Percentiles rank a stretch among this genome's conserved stretches.
Conservation (phyloP, 2,113 vertebrate species). For the Siniperca knerii region DNA sequence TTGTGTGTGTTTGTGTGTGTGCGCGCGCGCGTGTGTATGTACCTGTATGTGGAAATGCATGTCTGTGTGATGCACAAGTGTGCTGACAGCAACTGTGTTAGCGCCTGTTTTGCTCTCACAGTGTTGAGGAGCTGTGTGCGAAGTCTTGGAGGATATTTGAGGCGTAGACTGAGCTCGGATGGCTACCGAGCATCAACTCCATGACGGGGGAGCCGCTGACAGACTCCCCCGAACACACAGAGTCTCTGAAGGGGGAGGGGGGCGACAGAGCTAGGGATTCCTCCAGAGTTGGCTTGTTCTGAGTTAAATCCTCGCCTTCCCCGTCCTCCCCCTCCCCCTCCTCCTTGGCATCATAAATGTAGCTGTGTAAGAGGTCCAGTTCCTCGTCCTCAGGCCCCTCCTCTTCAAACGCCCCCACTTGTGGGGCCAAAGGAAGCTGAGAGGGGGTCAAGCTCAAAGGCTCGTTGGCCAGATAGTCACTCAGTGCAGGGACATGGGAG, state of each 20-base stretch:
- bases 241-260: slow-evolving; percentile 97
- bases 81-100: slow-evolving; percentile 43
- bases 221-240: slow-evolving; percentile 89
- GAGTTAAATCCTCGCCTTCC: slow-evolving; percentile 74
- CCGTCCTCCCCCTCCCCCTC: slow-evolving; percentile 76
- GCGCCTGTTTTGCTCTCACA: slow-evolving; percentile 85
- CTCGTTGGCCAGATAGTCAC: slow-evolving; percentile 71
- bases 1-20: neutral
- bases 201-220: slow-evolving; percentile 88
- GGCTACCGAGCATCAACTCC: slow-evolving; percentile 88
- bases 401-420: slow-evolving; percentile 69
- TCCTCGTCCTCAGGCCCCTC: slow-evolving; percentile 84
- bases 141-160: slow-evolving; percentile 91
- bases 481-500: slow-evolving; percentile 84
- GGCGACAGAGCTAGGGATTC: slow-evolving; percentile 92
- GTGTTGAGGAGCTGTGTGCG: slow-evolving; percentile 97
- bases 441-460: slow-evolving; percentile 64
- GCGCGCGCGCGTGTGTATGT: slow-evolving; percentile 13
- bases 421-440: slow-evolving; percentile 83
- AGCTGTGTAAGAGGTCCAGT: slow-evolving; percentile 91
- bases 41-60: slow-evolving; percentile 25
- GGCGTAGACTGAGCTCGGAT: slow-evolving; percentile 88
- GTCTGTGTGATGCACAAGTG: slow-evolving; percentile 38
- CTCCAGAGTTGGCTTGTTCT: slow-evolving; percentile 88
- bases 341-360: slow-evolving; percentile 87